Percentiles rank a stretch among this genome's conserved stretches.
These are phyloP conservation scores for Drosophila nigromelanica DNA, from an alignment of 1,140 invertebrate species.

Conservation along the genomic window DNA sequence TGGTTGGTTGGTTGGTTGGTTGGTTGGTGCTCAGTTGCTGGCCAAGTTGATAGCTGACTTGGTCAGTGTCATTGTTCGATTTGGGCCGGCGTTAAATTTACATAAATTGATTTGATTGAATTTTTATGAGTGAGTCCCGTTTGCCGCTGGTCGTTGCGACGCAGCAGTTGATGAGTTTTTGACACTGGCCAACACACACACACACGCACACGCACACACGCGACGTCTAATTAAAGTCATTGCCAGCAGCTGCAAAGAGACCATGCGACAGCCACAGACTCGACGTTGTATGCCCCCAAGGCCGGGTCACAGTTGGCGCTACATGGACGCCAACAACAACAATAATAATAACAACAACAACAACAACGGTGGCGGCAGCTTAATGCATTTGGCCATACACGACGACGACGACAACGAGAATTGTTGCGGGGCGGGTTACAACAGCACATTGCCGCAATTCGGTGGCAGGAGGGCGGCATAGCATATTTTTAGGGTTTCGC, in stretches of 20 bases:
- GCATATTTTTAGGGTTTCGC: slow-evolving; percentile 75
- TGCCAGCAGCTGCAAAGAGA: slow-evolving; percentile 62
- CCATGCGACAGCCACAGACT: slow-evolving; percentile 24
- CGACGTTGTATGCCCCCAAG: slow-evolving; percentile 31
- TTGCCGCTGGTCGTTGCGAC: slow-evolving; percentile 2
- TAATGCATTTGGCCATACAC: slow-evolving; percentile 65
- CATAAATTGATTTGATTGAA: slow-evolving; percentile 83
- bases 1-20: too few species aligned
- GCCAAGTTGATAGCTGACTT: slow-evolving; percentile 24
- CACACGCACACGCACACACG: too few species aligned
- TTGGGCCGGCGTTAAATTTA: slow-evolving; percentile 75
- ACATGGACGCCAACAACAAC: slow-evolving; percentile 50
- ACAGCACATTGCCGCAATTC: slow-evolving; percentile 18
- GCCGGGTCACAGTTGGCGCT: slow-evolving; percentile 76
- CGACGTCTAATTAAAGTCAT: slow-evolving; percentile 73
- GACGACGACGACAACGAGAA: slow-evolving; percentile 47
- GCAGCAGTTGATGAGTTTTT: slow-evolving; percentile 56
- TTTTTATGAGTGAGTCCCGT: slow-evolving; percentile 68
- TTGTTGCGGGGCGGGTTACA: slow-evolving; percentile 13
- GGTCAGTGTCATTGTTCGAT: slow-evolving; percentile 29
- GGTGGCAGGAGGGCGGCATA: slow-evolving; percentile 8
- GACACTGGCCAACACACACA: slow-evolving; percentile 17
- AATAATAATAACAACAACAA: slow-evolving; percentile 2
- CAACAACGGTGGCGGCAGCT: slow-evolving; percentile 23
- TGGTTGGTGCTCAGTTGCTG: too few species aligned